Percentiles rank a stretch among this genome's conserved stretches.
Evolutionary conservation across 2,113 vertebrate genomes (phyloP).

Genomic region (Phrynocephalus versicolor): DNA sequence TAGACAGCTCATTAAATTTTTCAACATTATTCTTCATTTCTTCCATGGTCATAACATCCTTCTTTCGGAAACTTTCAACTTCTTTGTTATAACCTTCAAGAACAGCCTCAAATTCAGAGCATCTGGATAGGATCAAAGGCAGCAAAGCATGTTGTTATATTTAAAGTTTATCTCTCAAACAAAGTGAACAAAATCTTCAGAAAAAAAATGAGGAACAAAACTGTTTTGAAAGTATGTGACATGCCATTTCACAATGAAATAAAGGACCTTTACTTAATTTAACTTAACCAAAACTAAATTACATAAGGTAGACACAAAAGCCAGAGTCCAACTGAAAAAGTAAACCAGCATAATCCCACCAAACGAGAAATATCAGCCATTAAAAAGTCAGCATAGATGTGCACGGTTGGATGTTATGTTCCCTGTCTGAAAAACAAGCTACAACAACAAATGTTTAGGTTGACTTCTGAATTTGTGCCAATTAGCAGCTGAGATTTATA

Average conservation of each 20-base stretch:
- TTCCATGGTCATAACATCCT: constrained; percentile 73
- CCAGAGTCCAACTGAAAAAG: no score
- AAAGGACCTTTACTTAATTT: background rate
- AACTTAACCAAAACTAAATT: no score
- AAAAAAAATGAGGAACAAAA: background rate
- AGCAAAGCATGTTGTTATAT: background rate
- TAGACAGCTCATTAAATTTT: constrained; percentile 77
- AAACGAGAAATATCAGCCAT: no score
- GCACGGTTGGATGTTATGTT: no score
- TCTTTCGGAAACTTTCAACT: constrained; percentile 82
- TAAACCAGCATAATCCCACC: no score
- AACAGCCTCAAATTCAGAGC: constrained; percentile 72
- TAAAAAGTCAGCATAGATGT: no score
- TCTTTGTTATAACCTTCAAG: constrained; percentile 77
- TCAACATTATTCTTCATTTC: constrained; percentile 84
- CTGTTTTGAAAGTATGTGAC: no score
- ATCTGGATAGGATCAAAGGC: constrained; percentile 69
- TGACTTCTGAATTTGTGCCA: no score
- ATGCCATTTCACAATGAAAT: background rate
- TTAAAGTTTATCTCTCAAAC: background rate
- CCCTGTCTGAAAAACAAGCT: no score
- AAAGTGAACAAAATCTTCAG: background rate
- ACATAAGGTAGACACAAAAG: no score
- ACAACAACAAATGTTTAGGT: no score
- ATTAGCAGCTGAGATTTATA: no score